Evolutionary conservation across 2,888 invertebrate genomes (phyloP).

Genomic region (Andrena hattorfiana): DNA sequence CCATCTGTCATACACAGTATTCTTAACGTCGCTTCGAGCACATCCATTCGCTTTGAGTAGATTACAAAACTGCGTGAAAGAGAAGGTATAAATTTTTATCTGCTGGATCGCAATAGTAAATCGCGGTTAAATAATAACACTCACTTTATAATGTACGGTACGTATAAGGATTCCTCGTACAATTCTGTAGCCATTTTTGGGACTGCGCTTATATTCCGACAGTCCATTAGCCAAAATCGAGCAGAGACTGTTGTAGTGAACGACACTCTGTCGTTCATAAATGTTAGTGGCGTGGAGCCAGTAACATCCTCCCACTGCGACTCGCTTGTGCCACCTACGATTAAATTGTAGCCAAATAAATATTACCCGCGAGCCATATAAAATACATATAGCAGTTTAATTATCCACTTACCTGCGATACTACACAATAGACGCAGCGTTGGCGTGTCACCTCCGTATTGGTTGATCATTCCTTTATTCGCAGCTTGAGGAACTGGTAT

Average conservation of each 20-base stretch:
- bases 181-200: slow-evolving; percentile 98
- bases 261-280: slow-evolving; percentile 98
- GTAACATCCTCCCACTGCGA: slow-evolving; percentile 99
- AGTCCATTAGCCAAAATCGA: slow-evolving; percentile 99
- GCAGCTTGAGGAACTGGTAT: slow-evolving; percentile 90
- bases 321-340: slow-evolving; percentile 94
- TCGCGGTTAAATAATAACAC: slow-evolving; percentile 45
- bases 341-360: neutral
- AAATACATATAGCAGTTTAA: neutral
- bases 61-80: slow-evolving; percentile 91
- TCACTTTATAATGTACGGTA: slow-evolving; percentile 98
- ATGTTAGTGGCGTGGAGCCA: slow-evolving; percentile 97
- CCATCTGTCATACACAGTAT: slow-evolving; percentile 99
- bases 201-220: slow-evolving; percentile 97
- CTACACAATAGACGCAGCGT: slow-evolving; percentile 97
- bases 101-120: neutral
- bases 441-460: slow-evolving; percentile 92
- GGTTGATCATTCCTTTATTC: slow-evolving; percentile 93
- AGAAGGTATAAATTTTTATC: slow-evolving; percentile 6
- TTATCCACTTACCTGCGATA: slow-evolving; percentile 90
- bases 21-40: slow-evolving; percentile 93
- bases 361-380: neutral
- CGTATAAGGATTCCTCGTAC: slow-evolving; percentile 92
- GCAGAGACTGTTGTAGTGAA: slow-evolving; percentile 99
- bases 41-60: slow-evolving; percentile 96